Evolutionary conservation across 1,140 invertebrate species (phyloP).

Genomic region (Pararge aegeria): DNA sequence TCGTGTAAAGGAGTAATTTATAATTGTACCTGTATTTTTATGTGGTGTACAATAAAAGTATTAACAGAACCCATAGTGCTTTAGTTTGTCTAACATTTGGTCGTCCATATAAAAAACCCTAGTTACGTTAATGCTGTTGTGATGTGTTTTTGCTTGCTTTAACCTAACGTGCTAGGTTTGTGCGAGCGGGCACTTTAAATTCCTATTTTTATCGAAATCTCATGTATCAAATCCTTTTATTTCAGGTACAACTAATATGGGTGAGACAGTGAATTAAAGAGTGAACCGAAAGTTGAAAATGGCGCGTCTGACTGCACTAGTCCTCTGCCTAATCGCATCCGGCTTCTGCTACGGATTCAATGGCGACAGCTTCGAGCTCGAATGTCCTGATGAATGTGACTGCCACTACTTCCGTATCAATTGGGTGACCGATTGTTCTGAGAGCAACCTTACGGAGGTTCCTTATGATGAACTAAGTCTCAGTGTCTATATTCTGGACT

Average conservation of each 20-base stretch:
- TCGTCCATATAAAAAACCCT: no score
- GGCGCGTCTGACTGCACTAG: conserved; percentile 38
- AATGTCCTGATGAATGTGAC: conserved; percentile 86
- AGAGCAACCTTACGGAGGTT: conserved; percentile 86
- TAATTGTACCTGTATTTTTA: no score
- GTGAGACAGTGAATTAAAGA: conserved; percentile 30
- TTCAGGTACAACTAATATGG: conserved; percentile 46
- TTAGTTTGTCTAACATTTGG: no score
- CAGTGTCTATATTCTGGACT: conserved; percentile 85
- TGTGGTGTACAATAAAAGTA: no score
- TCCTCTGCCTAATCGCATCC: conserved; percentile 38
- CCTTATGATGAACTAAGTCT: conserved; percentile 84
- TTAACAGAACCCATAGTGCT: no score
- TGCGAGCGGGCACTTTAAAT: no score
- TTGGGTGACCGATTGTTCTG: conserved; percentile 88
- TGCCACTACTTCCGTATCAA: conserved; percentile 88
- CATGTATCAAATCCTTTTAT: not conserved
- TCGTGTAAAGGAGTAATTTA: no score
- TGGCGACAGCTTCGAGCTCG: conserved; percentile 82
- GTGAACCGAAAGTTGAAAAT: conserved; percentile 32
- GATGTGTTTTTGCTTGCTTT: no score
- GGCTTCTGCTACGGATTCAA: conserved; percentile 68
- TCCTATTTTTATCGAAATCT: not conserved
- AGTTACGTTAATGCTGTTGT: no score
- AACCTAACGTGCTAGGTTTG: no score